phyloP scores from a whole-genome alignment of 2,797 vertebrate species.

The Acomys russatus region DNA sequence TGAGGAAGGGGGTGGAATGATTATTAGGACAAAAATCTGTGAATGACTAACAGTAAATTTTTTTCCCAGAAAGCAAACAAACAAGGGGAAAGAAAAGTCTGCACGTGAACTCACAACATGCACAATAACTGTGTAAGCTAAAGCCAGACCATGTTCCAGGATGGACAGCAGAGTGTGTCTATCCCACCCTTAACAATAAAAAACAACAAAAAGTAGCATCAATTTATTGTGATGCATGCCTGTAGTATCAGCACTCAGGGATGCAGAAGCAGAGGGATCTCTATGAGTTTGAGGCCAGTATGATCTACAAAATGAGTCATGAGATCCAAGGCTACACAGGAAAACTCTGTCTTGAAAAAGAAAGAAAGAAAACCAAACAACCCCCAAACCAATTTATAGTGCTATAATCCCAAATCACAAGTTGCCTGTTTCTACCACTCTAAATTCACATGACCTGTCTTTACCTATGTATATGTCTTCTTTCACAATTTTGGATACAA shows the following conservation, averaged over 20 bases:
- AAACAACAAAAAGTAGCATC: neutral
- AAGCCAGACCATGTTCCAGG: neutral
- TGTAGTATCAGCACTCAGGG: no score
- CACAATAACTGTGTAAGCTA: neutral
- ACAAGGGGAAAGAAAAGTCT: neutral
- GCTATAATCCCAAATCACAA: neutral
- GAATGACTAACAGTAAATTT: neutral
- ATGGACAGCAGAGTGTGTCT: fast-evolving
- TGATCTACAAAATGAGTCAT: no score
- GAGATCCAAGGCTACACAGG: no score
- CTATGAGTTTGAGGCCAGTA: no score
- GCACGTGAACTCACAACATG: no score
- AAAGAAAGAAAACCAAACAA: no score
- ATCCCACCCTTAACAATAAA: neutral
- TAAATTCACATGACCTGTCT: neutral
- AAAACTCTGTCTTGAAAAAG: no score
- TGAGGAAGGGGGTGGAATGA: neutral
- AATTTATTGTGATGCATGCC: neutral
- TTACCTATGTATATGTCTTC: neutral
- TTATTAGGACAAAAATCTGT: no score
- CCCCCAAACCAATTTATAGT: neutral
- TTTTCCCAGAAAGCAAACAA: neutral
- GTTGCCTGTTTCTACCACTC: neutral
- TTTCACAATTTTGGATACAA: neutral
- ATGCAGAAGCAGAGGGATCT: no score